Base-by-base conservation (phyloP, 2,113 vertebrate genomes). In the Eidolon helvum region DNA sequence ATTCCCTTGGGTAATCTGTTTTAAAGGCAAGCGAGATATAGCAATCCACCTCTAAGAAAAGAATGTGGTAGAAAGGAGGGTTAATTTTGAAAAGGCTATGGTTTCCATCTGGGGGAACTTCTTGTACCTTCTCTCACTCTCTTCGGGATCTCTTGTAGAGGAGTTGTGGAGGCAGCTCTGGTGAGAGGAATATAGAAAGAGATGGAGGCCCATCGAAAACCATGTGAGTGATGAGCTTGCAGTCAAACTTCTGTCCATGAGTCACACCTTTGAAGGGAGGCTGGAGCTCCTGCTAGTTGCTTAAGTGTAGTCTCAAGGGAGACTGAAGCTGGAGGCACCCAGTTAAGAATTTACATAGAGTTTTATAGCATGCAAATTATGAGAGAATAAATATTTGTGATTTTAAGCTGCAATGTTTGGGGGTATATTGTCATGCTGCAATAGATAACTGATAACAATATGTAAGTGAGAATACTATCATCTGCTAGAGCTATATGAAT, bases 81-180 rank as follows among this genome's bases (percentile, higher is more conserved):
- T 59, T 57, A 45, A 1, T 28, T 57, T 35, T 45, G 28, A 48
- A 90, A 33, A 38, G 15, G 7, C 5, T 11, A 18, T n/a, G 1
- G 4, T 38, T 69, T 90, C 14, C 30, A 28, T 45, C 21, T 48
- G n/a, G 28, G 4, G 4, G 26, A 75, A 0, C 6, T n/a, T 43
- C 22, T 80, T 71, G 30, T 35, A 2, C 10, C 14, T 19, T 14
- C 4, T 77, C n/a, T 92, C 4, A 3, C 69, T 91, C 18, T 87
- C 69, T 69, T 38, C 71, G 71, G 22, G 40, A 68, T 71, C 85
- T 7, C 45, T 91, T 95, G 50, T 85, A 92, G 79, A 92, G n/a
- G 35, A 57, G n/a, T n/a, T 78, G 28, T 90, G 71, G 90, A 57
- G 59, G 50, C 87, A 90, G 53, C 68, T 97, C 16, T 55, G 91